These are phyloP conservation scores for Erinaceus europaeus DNA, from an alignment of 2,113 vertebrate genomes.

Conservation along the genomic window DNA sequence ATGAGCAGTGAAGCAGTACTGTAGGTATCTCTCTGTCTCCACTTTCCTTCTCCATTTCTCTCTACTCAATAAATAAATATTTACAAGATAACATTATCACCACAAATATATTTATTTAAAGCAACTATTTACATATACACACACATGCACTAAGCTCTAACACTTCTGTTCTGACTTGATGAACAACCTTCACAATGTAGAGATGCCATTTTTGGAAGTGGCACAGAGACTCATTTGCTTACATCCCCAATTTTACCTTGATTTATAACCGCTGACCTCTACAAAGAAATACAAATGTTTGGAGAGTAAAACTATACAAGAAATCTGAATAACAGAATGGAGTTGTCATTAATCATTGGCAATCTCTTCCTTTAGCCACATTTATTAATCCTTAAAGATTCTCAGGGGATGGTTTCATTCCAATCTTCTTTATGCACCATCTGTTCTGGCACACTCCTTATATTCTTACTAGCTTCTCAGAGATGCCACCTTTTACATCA, in stretches of 20 bases:
- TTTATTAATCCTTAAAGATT: constrained; percentile 59
- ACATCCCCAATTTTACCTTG: background rate
- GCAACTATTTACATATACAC: background rate
- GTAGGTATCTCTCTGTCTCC: too few species aligned
- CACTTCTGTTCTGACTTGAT: background rate
- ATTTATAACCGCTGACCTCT: background rate
- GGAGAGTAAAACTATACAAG: background rate
- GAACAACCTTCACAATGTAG: background rate
- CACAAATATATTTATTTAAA: background rate
- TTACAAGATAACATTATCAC: background rate
- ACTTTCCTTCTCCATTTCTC: too few species aligned
- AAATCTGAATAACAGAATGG: constrained; percentile 18
- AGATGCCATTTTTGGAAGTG: background rate
- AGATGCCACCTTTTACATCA: constrained; percentile 55
- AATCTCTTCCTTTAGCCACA: background rate
- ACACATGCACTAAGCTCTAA: background rate
- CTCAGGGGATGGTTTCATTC: constrained; percentile 45
- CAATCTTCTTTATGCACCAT: constrained; percentile 52
- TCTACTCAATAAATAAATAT: too few species aligned
- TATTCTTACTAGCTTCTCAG: constrained; percentile 53
- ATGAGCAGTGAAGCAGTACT: too few species aligned
- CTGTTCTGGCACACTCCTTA: constrained; percentile 50
- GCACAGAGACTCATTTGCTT: background rate
- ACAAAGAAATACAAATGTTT: background rate
- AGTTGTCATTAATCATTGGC: constrained; percentile 26